phyloP scores from a whole-genome alignment of 1,140 invertebrate genomes.

The Anagrus nilaparvatae region DNA sequence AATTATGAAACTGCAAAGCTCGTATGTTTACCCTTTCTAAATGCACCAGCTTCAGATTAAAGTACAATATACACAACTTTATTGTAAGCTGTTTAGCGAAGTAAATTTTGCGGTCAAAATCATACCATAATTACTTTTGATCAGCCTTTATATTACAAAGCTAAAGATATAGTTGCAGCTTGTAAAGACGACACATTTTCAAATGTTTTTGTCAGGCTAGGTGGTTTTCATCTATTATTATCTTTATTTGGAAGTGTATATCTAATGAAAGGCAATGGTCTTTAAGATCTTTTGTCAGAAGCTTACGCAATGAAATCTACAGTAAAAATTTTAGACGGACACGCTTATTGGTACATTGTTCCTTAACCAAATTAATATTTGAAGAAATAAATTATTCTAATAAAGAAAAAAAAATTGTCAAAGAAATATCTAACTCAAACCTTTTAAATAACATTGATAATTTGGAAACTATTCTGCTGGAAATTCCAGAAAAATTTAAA shows the following conservation, averaged over 20 bases:
- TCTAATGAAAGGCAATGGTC: not conserved
- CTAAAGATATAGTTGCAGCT: not conserved
- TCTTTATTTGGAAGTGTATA: not conserved
- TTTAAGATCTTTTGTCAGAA: not conserved
- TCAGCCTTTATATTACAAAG: not conserved
- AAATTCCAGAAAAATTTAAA: not conserved
- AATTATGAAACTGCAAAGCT: not conserved
- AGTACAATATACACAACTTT: constrained; percentile 14
- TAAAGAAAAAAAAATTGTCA: not conserved
- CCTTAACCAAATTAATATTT: not conserved
- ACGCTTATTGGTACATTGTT: not conserved
- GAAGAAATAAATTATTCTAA: not conserved
- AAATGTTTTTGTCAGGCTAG: not conserved
- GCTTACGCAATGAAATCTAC: not conserved
- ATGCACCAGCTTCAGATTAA: constrained; percentile 14
- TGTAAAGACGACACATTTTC: constrained; percentile 6
- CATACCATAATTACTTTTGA: not conserved
- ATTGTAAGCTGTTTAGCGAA: not conserved
- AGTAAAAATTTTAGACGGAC: not conserved
- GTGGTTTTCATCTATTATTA: not conserved
- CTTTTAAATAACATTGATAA: constrained; percentile 16
- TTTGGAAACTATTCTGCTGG: too few relatives aligned
- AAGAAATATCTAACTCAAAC: not conserved
- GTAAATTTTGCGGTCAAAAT: not conserved
- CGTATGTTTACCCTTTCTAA: constrained; percentile 18